These are phyloP conservation scores for Leucophenga maculata DNA, from an alignment of 2,888 invertebrate genomes.

Conservation along the genomic window DNA sequence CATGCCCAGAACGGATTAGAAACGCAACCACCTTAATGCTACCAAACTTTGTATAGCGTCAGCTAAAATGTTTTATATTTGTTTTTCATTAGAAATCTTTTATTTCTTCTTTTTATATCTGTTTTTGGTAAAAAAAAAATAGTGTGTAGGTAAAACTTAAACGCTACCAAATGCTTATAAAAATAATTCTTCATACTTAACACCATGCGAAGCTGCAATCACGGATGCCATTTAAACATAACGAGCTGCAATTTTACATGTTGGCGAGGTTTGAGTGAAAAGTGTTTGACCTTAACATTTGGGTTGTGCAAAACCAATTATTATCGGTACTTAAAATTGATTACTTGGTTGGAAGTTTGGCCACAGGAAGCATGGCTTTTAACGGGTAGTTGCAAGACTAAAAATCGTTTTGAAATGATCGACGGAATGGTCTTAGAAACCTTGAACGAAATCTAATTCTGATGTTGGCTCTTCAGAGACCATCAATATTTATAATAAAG, in stretches of 20 bases:
- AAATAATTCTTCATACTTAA: slow-evolving; percentile 46
- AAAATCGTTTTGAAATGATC: too few species aligned
- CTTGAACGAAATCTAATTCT: too few species aligned
- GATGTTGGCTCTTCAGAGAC: too few species aligned
- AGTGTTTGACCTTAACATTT: too few species aligned
- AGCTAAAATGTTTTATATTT: slow-evolving; percentile 52
- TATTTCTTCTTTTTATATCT: slow-evolving; percentile 45
- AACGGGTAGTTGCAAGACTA: too few species aligned
- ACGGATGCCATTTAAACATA: slow-evolving; percentile 28
- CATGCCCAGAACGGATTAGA: background rate
- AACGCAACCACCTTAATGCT: slow-evolving; percentile 39
- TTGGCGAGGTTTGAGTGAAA: too few species aligned
- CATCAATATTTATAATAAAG: too few species aligned
- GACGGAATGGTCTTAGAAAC: too few species aligned
- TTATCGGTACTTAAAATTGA: too few species aligned
- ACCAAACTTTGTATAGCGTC: slow-evolving; percentile 64
- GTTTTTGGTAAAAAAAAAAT: slow-evolving; percentile 4
- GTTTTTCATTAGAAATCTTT: slow-evolving; percentile 45
- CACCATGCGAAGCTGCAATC: slow-evolving; percentile 41
- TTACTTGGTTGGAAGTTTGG: too few species aligned
- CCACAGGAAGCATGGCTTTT: too few species aligned
- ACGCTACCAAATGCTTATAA: slow-evolving; percentile 6
- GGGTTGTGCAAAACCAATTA: too few species aligned
- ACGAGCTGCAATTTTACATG: slow-evolving; percentile 8
- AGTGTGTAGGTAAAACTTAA: slow-evolving; percentile 14